phyloP scores from a whole-genome alignment of 2,113 vertebrate genomes.

The Oophaga pumilio region DNA sequence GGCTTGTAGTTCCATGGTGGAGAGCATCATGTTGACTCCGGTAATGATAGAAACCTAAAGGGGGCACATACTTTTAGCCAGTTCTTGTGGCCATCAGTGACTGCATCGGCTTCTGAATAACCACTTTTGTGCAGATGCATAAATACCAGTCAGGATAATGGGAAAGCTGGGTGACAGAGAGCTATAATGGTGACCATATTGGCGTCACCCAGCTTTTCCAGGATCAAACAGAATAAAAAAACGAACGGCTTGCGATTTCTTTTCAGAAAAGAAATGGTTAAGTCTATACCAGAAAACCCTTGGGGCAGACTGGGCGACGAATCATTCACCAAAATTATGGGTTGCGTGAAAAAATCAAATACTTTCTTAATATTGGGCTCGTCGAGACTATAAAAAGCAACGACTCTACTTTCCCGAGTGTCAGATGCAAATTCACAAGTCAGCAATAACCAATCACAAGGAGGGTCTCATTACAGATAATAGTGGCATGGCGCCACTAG shows the following conservation, averaged over 20 bases:
- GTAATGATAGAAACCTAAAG: not conserved
- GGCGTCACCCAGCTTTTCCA: not conserved
- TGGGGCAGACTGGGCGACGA: not conserved
- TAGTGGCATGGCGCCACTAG: not conserved
- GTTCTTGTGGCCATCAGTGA: not conserved
- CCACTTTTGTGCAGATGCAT: too few relatives aligned
- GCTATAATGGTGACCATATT: not conserved
- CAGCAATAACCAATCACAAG: not conserved
- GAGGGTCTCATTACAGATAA: not conserved
- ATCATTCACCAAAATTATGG: constrained; percentile 42
- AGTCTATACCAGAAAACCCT: not conserved
- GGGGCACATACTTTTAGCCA: not conserved
- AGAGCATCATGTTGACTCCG: constrained; percentile 4
- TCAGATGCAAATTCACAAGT: not conserved
- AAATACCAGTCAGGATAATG: not conserved
- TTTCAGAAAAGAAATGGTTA: constrained; percentile 24
- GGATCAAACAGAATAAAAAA: not conserved
- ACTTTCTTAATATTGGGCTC: constrained; percentile 42
- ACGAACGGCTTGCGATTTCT: not conserved
- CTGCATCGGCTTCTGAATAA: too few relatives aligned
- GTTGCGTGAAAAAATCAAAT: constrained; percentile 15
- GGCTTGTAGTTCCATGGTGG: not conserved
- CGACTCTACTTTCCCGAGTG: not conserved
- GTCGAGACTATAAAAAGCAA: not conserved
- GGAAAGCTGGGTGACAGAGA: not conserved